Evolutionary conservation across 2,888 invertebrate species (phyloP).

Genomic region (Colostygia pectinataria): DNA sequence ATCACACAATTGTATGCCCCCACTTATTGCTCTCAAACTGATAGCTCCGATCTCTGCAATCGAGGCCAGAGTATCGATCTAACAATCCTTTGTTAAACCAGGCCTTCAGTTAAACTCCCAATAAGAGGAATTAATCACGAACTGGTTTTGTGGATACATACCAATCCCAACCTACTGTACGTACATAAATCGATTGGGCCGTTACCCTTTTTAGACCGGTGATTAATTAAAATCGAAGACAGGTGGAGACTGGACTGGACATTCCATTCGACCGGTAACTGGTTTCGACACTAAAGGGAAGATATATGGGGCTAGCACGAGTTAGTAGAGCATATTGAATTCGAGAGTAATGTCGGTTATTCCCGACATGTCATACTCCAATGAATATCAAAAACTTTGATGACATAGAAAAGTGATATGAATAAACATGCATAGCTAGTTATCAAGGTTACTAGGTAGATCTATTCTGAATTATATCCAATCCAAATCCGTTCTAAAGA

Average conservation of each 20-base stretch:
- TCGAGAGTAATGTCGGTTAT: no score
- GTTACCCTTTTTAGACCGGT: conserved; percentile 50
- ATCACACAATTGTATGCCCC: no score
- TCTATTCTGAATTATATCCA: no score
- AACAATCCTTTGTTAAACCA: conserved; percentile 22
- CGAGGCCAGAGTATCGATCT: conserved; percentile 8
- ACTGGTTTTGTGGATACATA: conserved; percentile 44
- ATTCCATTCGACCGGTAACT: conserved; percentile 43
- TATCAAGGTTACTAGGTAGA: no score
- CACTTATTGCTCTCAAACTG: conserved; percentile 1
- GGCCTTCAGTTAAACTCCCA: conserved; percentile 49
- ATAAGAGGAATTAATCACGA: conserved; percentile 43
- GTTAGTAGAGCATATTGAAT: not conserved
- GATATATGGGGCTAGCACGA: conserved; percentile 20
- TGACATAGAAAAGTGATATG: no score
- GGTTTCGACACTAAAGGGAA: conserved; percentile 43
- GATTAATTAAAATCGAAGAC: conserved; percentile 58
- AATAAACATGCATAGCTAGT: no score
- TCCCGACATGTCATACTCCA: no score
- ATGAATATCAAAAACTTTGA: no score
- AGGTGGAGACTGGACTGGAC: conserved; percentile 51
- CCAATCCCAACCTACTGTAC: not conserved
- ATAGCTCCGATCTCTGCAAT: conserved; percentile 18
- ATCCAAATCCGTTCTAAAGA: no score
- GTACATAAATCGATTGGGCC: conserved; percentile 49